These are phyloP conservation scores for Drosophila colorata DNA, from an alignment of 2,888 invertebrate genomes.

Conservation along the genomic window DNA sequence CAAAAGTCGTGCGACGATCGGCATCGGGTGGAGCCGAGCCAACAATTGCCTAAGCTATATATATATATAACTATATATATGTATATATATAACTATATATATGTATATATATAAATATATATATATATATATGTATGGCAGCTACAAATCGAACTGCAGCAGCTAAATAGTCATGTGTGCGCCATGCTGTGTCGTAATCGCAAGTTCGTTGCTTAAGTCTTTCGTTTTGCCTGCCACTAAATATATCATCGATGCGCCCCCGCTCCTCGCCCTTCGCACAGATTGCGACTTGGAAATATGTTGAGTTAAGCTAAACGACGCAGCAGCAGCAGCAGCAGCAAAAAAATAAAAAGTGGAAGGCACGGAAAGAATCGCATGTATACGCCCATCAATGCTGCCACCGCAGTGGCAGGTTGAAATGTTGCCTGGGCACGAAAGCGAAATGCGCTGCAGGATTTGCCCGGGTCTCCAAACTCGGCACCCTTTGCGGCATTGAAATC, in stretches of 20 bases:
- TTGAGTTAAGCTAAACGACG: slow-evolving; percentile 80
- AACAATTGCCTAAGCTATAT: slow-evolving; percentile 41
- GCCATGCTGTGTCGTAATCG: slow-evolving; percentile 81
- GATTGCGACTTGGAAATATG: slow-evolving; percentile 73
- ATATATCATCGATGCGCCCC: slow-evolving; percentile 77
- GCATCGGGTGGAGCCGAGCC: slow-evolving; percentile 59
- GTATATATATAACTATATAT: slow-evolving; percentile 5
- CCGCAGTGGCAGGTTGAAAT: slow-evolving; percentile 82
- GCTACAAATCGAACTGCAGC: slow-evolving; percentile 20
- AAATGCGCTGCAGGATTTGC: slow-evolving; percentile 64
- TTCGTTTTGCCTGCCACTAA: slow-evolving; percentile 78
- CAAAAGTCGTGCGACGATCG: slow-evolving; percentile 73
- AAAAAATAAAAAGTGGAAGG: slow-evolving; percentile 63
- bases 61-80: slow-evolving; percentile 25
- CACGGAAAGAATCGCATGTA: slow-evolving; percentile 80
- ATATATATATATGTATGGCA: slow-evolving; percentile 29
- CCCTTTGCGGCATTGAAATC: slow-evolving; percentile 73
- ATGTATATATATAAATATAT: neutral
- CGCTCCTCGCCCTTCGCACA: slow-evolving; percentile 26
- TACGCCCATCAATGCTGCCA: slow-evolving; percentile 83
- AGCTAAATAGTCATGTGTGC: slow-evolving; percentile 64
- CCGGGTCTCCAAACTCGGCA: slow-evolving; percentile 18
- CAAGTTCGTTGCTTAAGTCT: slow-evolving; percentile 80
- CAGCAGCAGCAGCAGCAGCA: slow-evolving; percentile 38
- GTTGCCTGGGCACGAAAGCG: slow-evolving; percentile 83